Conservation (phyloP, 2,797 vertebrate genomes). For the Gorsachius magnificus region DNA sequence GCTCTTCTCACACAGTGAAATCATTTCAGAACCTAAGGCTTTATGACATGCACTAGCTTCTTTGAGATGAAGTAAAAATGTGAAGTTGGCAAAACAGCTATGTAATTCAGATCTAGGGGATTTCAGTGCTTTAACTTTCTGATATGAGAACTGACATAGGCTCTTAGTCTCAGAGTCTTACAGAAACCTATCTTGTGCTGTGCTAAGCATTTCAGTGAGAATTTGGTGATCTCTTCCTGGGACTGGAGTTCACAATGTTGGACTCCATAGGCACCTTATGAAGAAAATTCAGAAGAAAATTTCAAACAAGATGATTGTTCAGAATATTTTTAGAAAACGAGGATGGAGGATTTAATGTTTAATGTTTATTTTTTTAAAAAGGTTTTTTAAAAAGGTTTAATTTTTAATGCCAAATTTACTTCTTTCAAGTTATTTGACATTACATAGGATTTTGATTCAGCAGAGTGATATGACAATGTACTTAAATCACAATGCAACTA, state of each 20-base stretch:
- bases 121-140: neutral
- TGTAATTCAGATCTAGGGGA: neutral
- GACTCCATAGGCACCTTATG: neutral
- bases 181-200: neutral
- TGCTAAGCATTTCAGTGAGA: neutral
- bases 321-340: neutral
- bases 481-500: neutral
- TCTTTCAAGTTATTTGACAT: neutral
- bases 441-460: neutral
- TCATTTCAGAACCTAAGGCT: neutral
- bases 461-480: neutral
- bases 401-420: neutral
- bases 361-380: neutral
- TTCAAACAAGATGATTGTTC: neutral
- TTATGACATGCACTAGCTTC: neutral
- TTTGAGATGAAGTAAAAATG: neutral
- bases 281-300: neutral
- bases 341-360: neutral
- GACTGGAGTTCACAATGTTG: neutral
- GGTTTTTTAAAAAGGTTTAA: neutral
- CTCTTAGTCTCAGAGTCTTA: neutral
- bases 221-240: neutral
- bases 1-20: neutral
- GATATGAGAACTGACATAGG: neutral
- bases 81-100: neutral